These are phyloP conservation scores for Drosophila pseudotalamancana DNA, from an alignment of 2,888 invertebrate genomes.

Conservation along the genomic window DNA sequence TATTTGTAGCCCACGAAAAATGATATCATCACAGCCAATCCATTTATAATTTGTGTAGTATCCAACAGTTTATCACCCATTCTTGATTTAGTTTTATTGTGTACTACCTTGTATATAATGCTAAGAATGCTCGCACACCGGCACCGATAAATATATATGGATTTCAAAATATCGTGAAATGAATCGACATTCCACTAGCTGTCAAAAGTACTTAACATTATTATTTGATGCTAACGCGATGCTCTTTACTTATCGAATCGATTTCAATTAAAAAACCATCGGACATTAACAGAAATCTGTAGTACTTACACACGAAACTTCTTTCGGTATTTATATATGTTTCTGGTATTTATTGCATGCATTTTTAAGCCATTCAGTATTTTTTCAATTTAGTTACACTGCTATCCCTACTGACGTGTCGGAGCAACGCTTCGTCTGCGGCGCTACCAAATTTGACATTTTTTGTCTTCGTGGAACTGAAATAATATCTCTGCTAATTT, in stretches of 20 bases:
- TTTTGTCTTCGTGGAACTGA: constrained; percentile 73
- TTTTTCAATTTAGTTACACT: constrained; percentile 25
- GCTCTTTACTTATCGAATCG: not conserved
- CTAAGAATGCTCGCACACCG: constrained; percentile 29
- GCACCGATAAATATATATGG: constrained; percentile 26
- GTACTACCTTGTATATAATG: constrained; percentile 10
- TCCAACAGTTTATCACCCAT: constrained; percentile 83
- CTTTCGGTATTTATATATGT: not conserved
- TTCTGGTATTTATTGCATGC: constrained; percentile 14
- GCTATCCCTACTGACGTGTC: constrained; percentile 58
- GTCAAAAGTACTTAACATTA: not conserved
- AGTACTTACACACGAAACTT: not conserved
- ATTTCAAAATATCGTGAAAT: constrained; percentile 33
- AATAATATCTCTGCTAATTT: constrained; percentile 11
- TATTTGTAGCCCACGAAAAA: constrained; percentile 84
- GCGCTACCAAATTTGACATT: constrained; percentile 32
- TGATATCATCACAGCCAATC: constrained; percentile 83
- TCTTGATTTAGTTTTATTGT: constrained; percentile 14
- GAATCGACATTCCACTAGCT: constrained; percentile 11
- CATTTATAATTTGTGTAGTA: constrained; percentile 83
- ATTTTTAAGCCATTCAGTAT: not conserved
- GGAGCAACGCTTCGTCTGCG: constrained; percentile 51
- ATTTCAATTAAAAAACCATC: not conserved
- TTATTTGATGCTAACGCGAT: not conserved
- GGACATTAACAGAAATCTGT: not conserved